Percentiles rank a stretch among this genome's conserved stretches.
Evolutionary conservation across 2,113 vertebrate species (phyloP).

Genomic region (Rynchops niger): DNA sequence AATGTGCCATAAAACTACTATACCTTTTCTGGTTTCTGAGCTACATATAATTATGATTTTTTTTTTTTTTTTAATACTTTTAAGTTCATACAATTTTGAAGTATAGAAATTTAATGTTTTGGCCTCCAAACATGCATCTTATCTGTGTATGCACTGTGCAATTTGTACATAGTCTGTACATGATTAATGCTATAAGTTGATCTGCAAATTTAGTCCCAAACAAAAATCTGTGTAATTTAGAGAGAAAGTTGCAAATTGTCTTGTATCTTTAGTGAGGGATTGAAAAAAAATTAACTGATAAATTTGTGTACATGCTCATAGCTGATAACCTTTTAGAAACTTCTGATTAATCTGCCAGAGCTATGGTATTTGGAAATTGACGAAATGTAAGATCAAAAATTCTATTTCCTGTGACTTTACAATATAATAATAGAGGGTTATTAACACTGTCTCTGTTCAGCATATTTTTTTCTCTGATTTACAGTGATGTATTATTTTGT

Average conservation of each 20-base stretch:
- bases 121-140: neutral
- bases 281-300: neutral
- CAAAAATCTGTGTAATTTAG: neutral
- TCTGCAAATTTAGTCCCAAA: neutral
- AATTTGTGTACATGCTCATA: neutral
- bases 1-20: neutral
- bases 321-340: neutral
- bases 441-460: neutral
- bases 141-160: neutral
- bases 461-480: neutral
- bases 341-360: neutral
- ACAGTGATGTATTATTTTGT: neutral
- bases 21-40: neutral
- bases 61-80: neutral
- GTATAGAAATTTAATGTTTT: neutral
- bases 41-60: neutral
- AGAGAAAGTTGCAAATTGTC: neutral
- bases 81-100: neutral
- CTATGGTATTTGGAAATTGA: neutral
- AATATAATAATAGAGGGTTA: neutral
- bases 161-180: neutral
- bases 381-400: neutral
- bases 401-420: neutral
- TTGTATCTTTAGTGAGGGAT: neutral
- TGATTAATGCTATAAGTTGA: neutral